These are phyloP conservation scores for Sepiola atlantica DNA, from an alignment of 2,888 invertebrate genomes.

Conservation along the genomic window DNA sequence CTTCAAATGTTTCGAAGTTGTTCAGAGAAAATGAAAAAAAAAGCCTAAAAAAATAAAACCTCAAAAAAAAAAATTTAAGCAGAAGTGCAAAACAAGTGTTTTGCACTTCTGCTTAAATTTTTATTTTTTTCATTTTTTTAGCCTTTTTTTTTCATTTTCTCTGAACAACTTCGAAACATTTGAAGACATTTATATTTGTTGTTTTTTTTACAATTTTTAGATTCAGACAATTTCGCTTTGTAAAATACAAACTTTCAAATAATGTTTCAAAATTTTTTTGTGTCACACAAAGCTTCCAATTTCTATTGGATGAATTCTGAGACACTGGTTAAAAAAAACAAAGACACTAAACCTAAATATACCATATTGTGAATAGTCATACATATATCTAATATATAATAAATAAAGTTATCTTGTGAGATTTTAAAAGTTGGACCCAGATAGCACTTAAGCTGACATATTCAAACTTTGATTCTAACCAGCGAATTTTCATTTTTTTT, in stretches of 20 bases:
- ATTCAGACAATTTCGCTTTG: neutral
- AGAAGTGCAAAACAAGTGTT: conserved; percentile 3
- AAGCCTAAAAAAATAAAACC: neutral
- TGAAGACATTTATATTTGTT: neutral
- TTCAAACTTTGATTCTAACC: no score
- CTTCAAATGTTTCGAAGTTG: neutral
- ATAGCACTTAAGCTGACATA: no score
- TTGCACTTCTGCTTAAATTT: neutral
- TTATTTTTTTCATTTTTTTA: neutral
- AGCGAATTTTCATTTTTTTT: no score
- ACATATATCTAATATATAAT: no score
- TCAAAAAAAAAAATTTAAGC: neutral
- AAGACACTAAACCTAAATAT: neutral
- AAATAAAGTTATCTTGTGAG: no score
- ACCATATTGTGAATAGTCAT: neutral
- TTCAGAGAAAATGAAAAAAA: neutral
- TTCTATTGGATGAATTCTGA: neutral
- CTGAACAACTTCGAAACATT: neutral
- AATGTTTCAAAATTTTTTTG: neutral
- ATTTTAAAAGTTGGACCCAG: no score
- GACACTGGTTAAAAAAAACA: neutral
- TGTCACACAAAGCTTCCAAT: neutral
- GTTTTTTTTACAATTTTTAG: neutral
- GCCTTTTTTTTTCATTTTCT: neutral
- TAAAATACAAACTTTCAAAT: neutral